These are phyloP conservation scores for Gymnorhina tibicen DNA, from an alignment of 2,113 vertebrate genomes.

Conservation along the genomic window DNA sequence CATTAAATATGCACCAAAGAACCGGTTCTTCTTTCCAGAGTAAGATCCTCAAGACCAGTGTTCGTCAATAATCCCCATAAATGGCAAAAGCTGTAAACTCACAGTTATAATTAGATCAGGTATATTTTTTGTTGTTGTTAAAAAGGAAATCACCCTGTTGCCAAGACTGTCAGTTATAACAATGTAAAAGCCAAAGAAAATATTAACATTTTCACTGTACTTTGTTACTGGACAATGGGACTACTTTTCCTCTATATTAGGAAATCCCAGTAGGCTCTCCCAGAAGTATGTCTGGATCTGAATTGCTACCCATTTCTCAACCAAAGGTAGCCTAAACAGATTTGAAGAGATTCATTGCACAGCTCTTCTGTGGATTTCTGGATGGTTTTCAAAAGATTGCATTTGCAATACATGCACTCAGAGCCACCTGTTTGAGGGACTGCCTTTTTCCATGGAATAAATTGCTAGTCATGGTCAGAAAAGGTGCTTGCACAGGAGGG, in stretches of 20 bases:
- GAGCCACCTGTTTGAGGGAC: background rate
- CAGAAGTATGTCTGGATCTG: background rate
- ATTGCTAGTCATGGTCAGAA: background rate
- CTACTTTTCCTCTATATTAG: conserved; percentile 41
- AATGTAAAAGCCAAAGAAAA: conserved; percentile 67
- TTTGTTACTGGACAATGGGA: conserved; percentile 59
- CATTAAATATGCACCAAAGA: background rate
- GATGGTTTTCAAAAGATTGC: background rate
- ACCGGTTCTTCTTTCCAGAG: background rate
- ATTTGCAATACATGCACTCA: background rate
- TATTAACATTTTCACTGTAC: conserved; percentile 59
- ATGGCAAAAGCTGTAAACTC: conserved; percentile 57
- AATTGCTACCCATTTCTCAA: background rate
- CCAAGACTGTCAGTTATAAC: conserved; percentile 66
- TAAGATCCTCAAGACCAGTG: background rate
- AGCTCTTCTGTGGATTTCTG: background rate
- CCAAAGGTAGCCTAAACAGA: background rate
- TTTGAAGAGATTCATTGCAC: background rate
- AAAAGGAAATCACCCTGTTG: conserved; percentile 57
- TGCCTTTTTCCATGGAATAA: background rate
- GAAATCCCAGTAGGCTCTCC: conserved; percentile 26
- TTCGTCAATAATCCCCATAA: conserved; percentile 49
- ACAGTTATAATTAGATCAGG: conserved; percentile 70
- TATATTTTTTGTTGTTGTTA: conserved; percentile 64
- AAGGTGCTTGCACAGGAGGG: background rate